Evolutionary conservation across 2,797 vertebrate species (phyloP).

Genomic region (Sebastes jordani): DNA sequence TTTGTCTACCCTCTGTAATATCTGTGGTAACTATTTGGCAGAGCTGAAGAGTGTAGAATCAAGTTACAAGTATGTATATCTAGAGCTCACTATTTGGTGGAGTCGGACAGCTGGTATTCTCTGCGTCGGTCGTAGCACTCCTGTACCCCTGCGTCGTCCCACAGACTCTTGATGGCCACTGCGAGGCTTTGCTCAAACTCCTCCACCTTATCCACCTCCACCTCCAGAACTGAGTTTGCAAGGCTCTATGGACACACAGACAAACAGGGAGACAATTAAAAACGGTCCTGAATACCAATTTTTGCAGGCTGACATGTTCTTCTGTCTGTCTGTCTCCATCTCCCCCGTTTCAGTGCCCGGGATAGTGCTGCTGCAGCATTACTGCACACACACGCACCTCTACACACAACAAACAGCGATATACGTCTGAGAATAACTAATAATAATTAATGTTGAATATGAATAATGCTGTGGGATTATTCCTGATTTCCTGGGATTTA

Average conservation of each 20-base stretch:
- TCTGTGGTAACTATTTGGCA: not conserved
- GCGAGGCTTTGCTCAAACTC: constrained; percentile 74
- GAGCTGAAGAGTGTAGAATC: not conserved
- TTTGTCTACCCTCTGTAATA: not conserved
- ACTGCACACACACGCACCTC: too few relatives aligned
- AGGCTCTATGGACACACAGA: constrained; percentile 70
- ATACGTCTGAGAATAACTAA: too few relatives aligned
- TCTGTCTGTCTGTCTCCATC: too few relatives aligned
- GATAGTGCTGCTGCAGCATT: too few relatives aligned
- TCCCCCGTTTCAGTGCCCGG: too few relatives aligned
- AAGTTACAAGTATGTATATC: not conserved
- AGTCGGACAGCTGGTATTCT: constrained; percentile 89
- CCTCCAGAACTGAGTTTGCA: constrained; percentile 79
- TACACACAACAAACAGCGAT: too few relatives aligned
- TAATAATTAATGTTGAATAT: too few relatives aligned
- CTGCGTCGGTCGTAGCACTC: constrained; percentile 85
- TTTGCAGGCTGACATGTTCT: too few relatives aligned
- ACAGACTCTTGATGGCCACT: constrained; percentile 82
- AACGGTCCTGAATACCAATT: not conserved
- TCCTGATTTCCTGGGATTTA: too few relatives aligned
- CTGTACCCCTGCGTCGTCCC: constrained; percentile 85
- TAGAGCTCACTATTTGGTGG: constrained; percentile 86
- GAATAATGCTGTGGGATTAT: too few relatives aligned
- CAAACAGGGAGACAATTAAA: not conserved
- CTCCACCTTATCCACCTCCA: constrained; percentile 86